phyloP scores from a whole-genome alignment of 1,140 invertebrate genomes.

The Subanguina moxae region DNA sequence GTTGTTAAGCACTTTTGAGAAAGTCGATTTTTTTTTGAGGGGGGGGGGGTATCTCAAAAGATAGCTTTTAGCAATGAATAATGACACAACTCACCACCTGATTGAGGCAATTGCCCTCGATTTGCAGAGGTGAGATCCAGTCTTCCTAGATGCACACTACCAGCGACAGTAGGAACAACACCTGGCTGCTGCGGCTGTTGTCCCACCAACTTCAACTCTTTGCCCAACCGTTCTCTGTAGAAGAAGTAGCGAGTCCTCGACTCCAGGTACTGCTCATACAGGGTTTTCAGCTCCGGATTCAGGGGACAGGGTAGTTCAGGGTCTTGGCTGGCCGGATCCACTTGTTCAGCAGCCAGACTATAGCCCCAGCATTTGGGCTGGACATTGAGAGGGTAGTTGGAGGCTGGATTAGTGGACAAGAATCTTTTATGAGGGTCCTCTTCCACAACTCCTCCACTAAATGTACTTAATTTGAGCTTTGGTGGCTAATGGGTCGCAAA shows the following conservation, averaged over 20 bases:
- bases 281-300: conserved; percentile 50
- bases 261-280: conserved; percentile 54
- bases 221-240: conserved; percentile 49
- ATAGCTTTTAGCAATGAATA: no score
- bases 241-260: conserved; percentile 50
- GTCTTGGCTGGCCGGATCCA: conserved; percentile 20
- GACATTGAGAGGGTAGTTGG: neutral
- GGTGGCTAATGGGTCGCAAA: neutral
- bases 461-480: neutral
- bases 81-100: neutral
- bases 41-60: no score
- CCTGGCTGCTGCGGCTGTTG: neutral
- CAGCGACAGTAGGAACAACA: neutral
- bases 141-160: neutral
- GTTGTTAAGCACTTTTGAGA: no score
- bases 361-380: conserved; percentile 33
- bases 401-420: neutral
- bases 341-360: conserved; percentile 17
- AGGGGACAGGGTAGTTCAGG: conserved; percentile 51
- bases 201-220: conserved; percentile 37
- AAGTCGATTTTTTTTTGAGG: no score
- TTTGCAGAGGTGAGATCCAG: neutral
- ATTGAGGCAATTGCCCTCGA: neutral
- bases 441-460: neutral
- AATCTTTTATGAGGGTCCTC: neutral